Evolutionary conservation across 2,888 invertebrate species (phyloP), one percentile per base, ranked within the genome.

Genomic region (Cantharis rustica): DNA sequence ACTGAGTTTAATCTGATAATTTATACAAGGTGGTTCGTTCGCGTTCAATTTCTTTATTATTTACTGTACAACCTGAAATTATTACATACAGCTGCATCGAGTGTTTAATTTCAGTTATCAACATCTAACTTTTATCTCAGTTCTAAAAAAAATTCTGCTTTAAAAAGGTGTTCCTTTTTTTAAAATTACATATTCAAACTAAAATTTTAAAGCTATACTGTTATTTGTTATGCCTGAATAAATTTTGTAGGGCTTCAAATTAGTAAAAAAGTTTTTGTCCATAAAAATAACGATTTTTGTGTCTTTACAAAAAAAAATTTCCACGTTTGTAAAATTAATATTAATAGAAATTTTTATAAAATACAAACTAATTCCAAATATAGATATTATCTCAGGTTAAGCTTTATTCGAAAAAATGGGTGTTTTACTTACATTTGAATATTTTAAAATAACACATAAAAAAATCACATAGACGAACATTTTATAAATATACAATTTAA

Each of bases 391-490:
- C n/a, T 47, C n/a, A 17, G 9, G n/a, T 66, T n/a, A 2, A 16
- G n/a, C 10, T 16, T 66, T 20, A 66, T 20, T n/a, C n/a, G 10
- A n/a, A 66, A 20, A 20, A 66, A 20, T 63, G 5, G 10, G 7
- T 20, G 9, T 20, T 63, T 63, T 75, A 62, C 77, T 77, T 71
- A 77, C 77, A 11, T 66, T n/a, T 7, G 31, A 26, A 68, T 31
- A 15, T 16, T 66, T 10, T 23, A 71, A 61, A 17, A 73, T 20
- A 66, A 78, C 27, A 71, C 76, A 11, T 69, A 73, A 71, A 75
- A 69, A 75, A 74, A 73, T 71, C 61, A 71, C 71, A 73, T 62
- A 72, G 47, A n/a, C 73, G 75, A 72, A 77, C 78, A 79, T 76
- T 74, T 77, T 79, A 62, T 64, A 31, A 15, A 16, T 70, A 16